phyloP scores from a whole-genome alignment of 2,797 vertebrate species.

The Labroides dimidiatus region DNA sequence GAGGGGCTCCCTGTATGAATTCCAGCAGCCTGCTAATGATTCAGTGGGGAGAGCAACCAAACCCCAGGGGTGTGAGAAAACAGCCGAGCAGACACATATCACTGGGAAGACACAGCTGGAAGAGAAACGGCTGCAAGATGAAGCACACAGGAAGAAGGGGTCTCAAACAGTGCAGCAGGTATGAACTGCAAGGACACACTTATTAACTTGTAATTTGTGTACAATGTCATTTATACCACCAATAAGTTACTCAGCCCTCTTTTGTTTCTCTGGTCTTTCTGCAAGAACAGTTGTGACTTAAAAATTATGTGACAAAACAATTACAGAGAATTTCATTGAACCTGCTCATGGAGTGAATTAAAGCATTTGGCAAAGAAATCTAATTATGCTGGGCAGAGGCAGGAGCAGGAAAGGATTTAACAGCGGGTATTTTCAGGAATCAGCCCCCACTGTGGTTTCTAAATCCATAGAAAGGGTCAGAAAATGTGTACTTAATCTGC shows the following conservation, averaged over 20 bases:
- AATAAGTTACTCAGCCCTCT: background rate
- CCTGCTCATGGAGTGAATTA: slow-evolving; percentile 37
- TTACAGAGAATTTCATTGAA: slow-evolving; percentile 35
- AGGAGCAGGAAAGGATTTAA: slow-evolving; percentile 39
- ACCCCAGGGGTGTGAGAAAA: slow-evolving; percentile 32
- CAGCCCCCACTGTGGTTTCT: slow-evolving; percentile 30
- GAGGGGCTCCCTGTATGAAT: slow-evolving; percentile 21
- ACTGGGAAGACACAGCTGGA: slow-evolving; percentile 27
- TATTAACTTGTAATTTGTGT: slow-evolving; percentile 14
- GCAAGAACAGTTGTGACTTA: background rate
- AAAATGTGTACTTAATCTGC: slow-evolving; percentile 25
- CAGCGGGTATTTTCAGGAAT: slow-evolving; percentile 44
- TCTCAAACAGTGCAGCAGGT: slow-evolving; percentile 30
- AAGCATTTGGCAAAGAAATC: slow-evolving; percentile 53
- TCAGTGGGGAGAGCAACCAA: slow-evolving; percentile 44
- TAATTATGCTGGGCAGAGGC: slow-evolving; percentile 33
- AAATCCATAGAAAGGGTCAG: slow-evolving; percentile 59
- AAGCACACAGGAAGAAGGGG: slow-evolving; percentile 20
- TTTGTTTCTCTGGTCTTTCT: slow-evolving; percentile 9
- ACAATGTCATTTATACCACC: slow-evolving; percentile 11
- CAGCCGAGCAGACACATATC: slow-evolving; percentile 17
- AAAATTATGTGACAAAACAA: slow-evolving; percentile 11
- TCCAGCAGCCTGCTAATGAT: slow-evolving; percentile 41
- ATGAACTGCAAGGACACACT: background rate
- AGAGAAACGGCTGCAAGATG: slow-evolving; percentile 33